Base-by-base conservation (phyloP, 53 echinoderm and acorn worm species). In the Stichopus horrens region DNA sequence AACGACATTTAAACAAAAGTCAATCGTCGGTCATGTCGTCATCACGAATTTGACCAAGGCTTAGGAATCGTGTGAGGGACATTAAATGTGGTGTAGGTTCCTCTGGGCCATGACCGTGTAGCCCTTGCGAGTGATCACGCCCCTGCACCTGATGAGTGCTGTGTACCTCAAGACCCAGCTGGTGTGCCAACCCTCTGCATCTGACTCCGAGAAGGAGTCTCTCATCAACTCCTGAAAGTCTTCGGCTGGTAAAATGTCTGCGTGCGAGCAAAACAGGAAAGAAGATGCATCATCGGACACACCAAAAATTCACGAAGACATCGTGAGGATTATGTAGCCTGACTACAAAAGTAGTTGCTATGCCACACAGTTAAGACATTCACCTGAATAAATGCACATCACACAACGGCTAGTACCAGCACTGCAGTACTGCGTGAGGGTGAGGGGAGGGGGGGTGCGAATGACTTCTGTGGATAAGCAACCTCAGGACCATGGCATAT, bases 111-210 rank as follows among this genome's bases (percentile, higher is more conserved):
- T 83, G 19, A 95, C 90, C 53, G 94, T 96, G 89, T 99, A 96
- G 6, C 99, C 99, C 57, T 99, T 99, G 56, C 91, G 89, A 9
- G 94, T 91, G 56, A 99, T 93, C 21, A 99, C 93, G 0, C 96
- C 99, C 59, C 99, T 85, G 78, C 94, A 91, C n/a, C 94, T 93
- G 75, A 99, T 94, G 68, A 99, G 93, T 14, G 94, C 93, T 1
- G 96, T 92, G 92, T 94, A 99, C 60, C 99, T 94, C 57, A 99
- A 75, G 20, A 92, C 94, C 99, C 99, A 99, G 56, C 96, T 92
- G 5, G 99, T 93, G 82, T 94, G 93, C 99, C 96, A 99, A 74
- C 90, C 83, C 5, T 86, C 76, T 7, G 94, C 93, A 88, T 99
- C 99, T 13, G 78, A 21, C 2, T 75, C 91, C 0, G 94, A 85